phyloP scores from a whole-genome alignment of 2,113 vertebrate species.

The Microtus ochrogaster region DNA sequence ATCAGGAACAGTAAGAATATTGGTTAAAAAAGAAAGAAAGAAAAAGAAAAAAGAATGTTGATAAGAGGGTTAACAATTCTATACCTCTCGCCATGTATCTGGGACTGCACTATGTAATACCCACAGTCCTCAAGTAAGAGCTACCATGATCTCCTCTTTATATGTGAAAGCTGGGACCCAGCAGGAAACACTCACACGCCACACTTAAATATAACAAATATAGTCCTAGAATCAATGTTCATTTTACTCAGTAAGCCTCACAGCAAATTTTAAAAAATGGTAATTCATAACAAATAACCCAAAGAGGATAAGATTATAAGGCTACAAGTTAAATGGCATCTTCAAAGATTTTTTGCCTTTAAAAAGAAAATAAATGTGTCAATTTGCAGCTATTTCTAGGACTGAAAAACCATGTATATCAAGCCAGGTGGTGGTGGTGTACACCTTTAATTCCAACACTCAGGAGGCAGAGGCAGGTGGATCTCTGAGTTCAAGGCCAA shows the following conservation, averaged over 20 bases:
- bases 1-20: not conserved
- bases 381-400: not conserved
- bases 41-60: no score
- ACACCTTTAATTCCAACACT: no score
- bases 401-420: not conserved
- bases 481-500: no score
- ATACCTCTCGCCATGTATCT: not conserved
- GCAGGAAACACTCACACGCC: not conserved
- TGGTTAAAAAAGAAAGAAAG: no score
- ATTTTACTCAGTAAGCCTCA: not conserved
- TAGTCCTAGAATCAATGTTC: not conserved
- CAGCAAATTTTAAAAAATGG: not conserved
- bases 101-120: not conserved
- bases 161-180: not conserved
- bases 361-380: not conserved
- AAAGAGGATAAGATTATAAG: not conserved
- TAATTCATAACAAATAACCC: not conserved
- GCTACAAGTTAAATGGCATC: conserved; percentile 3
- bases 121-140: not conserved
- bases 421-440: no score
- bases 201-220: not conserved
- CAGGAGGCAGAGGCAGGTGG: no score
- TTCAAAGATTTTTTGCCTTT: not conserved
- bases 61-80: not conserved
- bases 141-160: not conserved